Evolutionary conservation across 2,888 invertebrate species (phyloP), one percentile per base, ranked within the genome.

Genomic region (Drosophila melanosoma): DNA sequence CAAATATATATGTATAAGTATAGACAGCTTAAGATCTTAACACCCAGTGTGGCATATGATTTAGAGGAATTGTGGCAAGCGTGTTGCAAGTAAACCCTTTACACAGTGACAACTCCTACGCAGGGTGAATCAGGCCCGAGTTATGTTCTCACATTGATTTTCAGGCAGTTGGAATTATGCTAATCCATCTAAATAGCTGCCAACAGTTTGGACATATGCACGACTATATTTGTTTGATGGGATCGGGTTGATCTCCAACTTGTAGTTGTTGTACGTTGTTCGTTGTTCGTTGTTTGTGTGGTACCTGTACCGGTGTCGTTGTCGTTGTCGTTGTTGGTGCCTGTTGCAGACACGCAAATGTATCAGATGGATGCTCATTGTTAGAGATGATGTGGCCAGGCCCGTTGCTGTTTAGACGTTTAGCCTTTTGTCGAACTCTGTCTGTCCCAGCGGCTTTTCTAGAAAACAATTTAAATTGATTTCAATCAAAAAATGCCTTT

Each of bases 391-490:
- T 64, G 56, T 48, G 53, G 54, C 53, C 48, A 67, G 65, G 64
- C 63, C 73, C 72, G 53, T 51, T 71, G 52, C 23, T 57, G 58
- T 56, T 66, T 66, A 48, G 75, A 59, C 67, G 64, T 72, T 83
- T 72, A 67, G 78, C 76, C 79, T 68, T 87, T 87, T 78, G 76
- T 85, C 58, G 67, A 67, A 59, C 56, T 62, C 57, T 49, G 82
- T 72, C 67, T 68, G 79, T 81, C 66, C 69, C 73, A 74, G 61
- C 76, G 81, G 79, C 79, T 82, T 90, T 90, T 91, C 91, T 89
- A 81, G 89, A 91, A 91, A 90, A 87, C 91, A 91, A 90, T 90
- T 91, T 87, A 91, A 91, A 88, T 91, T 88, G 88, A 88, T 88
- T 88, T 88, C 91, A 91, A 91, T 90, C 88, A 88, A 90, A 90